Evolutionary conservation across 2,888 invertebrate genomes (phyloP), one percentile per base, ranked within the genome.

Genomic region (Invenusta paracnida): DNA sequence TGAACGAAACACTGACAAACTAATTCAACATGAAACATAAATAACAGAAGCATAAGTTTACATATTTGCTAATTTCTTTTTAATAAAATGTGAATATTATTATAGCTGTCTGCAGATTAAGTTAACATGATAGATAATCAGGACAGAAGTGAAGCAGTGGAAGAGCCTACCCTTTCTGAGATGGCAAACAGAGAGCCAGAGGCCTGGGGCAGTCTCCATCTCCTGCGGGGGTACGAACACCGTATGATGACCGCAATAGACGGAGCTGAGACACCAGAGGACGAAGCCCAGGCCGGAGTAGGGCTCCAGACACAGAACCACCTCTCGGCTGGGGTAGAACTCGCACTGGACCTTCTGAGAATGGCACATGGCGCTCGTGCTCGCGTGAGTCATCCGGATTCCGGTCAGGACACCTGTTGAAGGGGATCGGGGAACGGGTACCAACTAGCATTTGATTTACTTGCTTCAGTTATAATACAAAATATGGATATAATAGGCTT

Each of bases 241-340:
- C 83, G 98, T 97, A 93, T 99, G 98, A 93, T 99, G 99, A 81
- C 99, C 99, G 82, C 98, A 97, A 92, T 98, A 99, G 87, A 98
- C 96, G 91, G 97, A 97, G 92, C 94, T 95, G 81, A 94, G 91
- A 89, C 93, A 93, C 98, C 98, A 99, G 87, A 99, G 94, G 0
- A 96, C 96, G 92, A 99, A 97, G 81, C 98, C 98, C 66, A 99
- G 94, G 1, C 99, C 99, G 90, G 97, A 97, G 91, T 99, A 99
- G 0, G 99, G 99, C 92, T 99, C 99, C 89, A 99, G 93, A 91
- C 98, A 99, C 67, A 99, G 94, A 11, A 97, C 96, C 88, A 99
- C 97, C 91, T 99, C 98, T 85, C 99, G 94, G 73, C 98, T 98
- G 0, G 98, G 99, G 92, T 99, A 99, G 87, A 99, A 93, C 92